phyloP scores from a whole-genome alignment of 2,888 invertebrate genomes.

The Entomobrya multifasciata region DNA sequence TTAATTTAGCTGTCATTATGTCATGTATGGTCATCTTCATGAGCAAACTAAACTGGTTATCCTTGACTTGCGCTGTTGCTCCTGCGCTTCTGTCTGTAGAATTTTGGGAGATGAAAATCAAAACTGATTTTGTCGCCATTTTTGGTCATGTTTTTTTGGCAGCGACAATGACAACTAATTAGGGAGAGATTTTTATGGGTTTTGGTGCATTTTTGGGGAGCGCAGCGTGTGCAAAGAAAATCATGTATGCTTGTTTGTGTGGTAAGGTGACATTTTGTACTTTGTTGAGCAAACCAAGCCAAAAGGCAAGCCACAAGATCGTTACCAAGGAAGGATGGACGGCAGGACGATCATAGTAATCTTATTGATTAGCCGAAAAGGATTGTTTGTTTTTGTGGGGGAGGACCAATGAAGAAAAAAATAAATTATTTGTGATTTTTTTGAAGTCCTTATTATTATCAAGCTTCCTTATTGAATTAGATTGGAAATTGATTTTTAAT shows the following conservation, averaged over 20 bases:
- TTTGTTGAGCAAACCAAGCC: not conserved
- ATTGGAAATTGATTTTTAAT: not conserved
- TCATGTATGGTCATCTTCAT: too few species aligned
- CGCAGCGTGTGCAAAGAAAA: too few species aligned
- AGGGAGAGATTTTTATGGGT: not conserved
- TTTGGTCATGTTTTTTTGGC: not conserved
- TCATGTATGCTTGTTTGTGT: too few species aligned
- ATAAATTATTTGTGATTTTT: not conserved
- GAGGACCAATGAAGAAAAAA: too few species aligned
- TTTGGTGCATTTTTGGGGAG: not conserved
- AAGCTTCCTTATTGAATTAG: too few species aligned
- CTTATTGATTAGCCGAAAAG: slow-evolving; percentile 51
- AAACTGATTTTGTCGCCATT: not conserved
- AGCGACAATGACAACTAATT: too few species aligned
- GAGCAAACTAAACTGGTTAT: not conserved
- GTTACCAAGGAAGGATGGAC: slow-evolving; percentile 39
- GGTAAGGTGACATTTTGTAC: too few species aligned
- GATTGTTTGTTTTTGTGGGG: too few species aligned
- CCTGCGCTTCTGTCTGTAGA: too few species aligned
- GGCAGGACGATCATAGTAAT: not conserved
- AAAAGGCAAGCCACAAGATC: not conserved
- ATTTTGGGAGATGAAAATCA: not conserved
- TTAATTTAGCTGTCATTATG: too few species aligned
- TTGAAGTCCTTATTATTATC: too few species aligned
- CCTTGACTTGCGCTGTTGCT: not conserved